Base-by-base conservation (phyloP, 2,797 vertebrate species). In the Heterohyrax brucei region DNA sequence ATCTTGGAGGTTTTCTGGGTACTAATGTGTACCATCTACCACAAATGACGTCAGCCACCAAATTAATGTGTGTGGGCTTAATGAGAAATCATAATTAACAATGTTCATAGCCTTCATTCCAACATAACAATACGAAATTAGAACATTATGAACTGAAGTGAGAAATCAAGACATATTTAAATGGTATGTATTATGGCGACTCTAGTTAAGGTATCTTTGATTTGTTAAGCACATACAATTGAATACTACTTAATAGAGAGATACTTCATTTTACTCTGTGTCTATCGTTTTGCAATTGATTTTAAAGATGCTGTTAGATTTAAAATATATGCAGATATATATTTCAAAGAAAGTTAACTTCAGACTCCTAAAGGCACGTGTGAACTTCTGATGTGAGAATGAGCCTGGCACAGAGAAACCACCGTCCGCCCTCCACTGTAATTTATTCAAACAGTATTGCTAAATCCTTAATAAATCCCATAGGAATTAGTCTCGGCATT, bases 31-130 rank as follows among this genome's bases (percentile, higher is more conserved):
- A 68, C 77, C 77, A 13, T 39, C 59, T 9, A 77, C 46, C 91
- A 73, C 75, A 72, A 33, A 19, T 33, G 94, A 77, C 77, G 83
- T 76, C 59, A 68, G 39, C 72, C 44, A 26, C 84, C 56, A 83
- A 81, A 89, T 72, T 66, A 84, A 87, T 13, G 56, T 78, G 96
- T 61, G 77, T 75, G 73, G 75, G 68, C 50, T 93, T 94, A 70
- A 95, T 82, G 66, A 18, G 14, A 79, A 95, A 78, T 78, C 64
- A 83, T 89, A 93, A 89, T 89, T 93, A 93, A 66, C 56, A 70
- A 82, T 96, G 93, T 89, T 91, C 89, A 50, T 68, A 83, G 92
- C 87, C 66, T 89, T 76, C 59, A 90, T 91, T 95, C 93, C 76
- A 85, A 62, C 81, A 70, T 26, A 53, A 73, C 4, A 64, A 75